These are phyloP conservation scores for Penaeus monodon DNA, from an alignment of 2,888 invertebrate species.

Conservation along the genomic window DNA sequence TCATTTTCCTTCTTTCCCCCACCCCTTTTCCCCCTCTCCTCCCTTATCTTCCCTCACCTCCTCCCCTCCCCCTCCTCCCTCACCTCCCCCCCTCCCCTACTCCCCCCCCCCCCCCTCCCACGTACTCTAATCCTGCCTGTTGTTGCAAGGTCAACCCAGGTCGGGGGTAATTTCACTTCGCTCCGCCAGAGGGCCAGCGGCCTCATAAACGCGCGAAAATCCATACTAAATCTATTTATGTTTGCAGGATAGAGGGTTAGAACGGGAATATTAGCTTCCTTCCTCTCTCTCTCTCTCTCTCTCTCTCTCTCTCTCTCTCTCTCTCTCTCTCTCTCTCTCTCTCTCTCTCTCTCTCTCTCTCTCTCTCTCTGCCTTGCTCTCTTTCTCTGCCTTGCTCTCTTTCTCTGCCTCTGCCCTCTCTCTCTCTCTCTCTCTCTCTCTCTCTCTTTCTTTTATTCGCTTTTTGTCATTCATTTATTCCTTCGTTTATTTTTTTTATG, in stretches of 20 bases:
- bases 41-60: not conserved
- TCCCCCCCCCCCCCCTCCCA: not conserved
- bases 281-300: constrained; percentile 18
- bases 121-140: not conserved
- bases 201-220: too few species aligned
- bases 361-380: constrained; percentile 23
- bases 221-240: too few species aligned
- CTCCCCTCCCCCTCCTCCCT: not conserved
- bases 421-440: too few species aligned
- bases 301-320: constrained; percentile 17
- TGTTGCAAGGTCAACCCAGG: not conserved
- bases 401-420: not conserved
- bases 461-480: too few species aligned
- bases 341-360: constrained; percentile 17
- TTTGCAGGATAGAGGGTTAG: too few species aligned
- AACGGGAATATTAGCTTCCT: too few species aligned
- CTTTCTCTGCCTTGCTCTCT: not conserved
- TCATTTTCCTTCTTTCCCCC: not conserved
- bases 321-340: constrained; percentile 21
- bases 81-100: not conserved
- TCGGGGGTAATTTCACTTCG: not conserved
- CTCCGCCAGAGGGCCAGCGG: not conserved
- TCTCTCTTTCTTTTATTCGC: too few species aligned
- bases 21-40: not conserved
- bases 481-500: too few species aligned